These are phyloP conservation scores for Venustaconcha ellipsiformis DNA, from an alignment of 1,140 invertebrate genomes.

Conservation along the genomic window DNA sequence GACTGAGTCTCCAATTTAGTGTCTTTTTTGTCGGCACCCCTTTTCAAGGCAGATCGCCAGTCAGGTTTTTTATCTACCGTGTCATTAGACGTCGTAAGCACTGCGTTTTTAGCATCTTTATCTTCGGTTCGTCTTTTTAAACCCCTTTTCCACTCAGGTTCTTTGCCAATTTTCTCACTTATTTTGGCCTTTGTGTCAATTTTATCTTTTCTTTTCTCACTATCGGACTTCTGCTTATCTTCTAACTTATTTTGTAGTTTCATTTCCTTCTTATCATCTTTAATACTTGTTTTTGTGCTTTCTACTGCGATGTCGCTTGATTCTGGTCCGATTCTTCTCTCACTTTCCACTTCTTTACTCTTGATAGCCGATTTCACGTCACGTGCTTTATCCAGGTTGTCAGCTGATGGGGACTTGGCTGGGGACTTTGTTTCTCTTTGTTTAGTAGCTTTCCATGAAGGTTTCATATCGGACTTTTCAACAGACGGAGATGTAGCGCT, in stretches of 20 bases:
- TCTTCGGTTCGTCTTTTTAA: slow-evolving; percentile 11
- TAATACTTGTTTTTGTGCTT: slow-evolving; percentile 5
- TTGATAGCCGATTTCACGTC: background rate
- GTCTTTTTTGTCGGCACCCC: background rate
- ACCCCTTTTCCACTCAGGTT: background rate
- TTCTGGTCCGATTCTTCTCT: background rate
- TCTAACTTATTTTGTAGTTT: background rate
- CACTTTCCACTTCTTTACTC: background rate
- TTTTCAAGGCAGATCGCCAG: background rate
- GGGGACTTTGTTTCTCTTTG: background rate
- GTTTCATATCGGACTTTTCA: background rate
- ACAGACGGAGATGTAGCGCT: background rate
- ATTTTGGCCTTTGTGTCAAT: slow-evolving; percentile 16
- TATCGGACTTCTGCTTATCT: slow-evolving; percentile 3
- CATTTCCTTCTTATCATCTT: background rate
- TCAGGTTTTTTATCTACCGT: background rate
- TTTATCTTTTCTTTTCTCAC: background rate
- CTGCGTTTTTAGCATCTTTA: background rate
- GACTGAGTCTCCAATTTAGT: background rate
- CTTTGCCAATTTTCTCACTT: background rate
- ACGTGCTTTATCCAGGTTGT: slow-evolving; percentile 2
- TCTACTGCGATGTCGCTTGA: background rate
- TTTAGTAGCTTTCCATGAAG: slow-evolving; percentile 4
- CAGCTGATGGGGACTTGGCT: slow-evolving; percentile 16
- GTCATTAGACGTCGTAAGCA: slow-evolving; percentile 2